Evolutionary conservation across 2,797 vertebrate species (phyloP), one percentile per base, ranked within the genome.

Genomic region (Cuculus canorus): DNA sequence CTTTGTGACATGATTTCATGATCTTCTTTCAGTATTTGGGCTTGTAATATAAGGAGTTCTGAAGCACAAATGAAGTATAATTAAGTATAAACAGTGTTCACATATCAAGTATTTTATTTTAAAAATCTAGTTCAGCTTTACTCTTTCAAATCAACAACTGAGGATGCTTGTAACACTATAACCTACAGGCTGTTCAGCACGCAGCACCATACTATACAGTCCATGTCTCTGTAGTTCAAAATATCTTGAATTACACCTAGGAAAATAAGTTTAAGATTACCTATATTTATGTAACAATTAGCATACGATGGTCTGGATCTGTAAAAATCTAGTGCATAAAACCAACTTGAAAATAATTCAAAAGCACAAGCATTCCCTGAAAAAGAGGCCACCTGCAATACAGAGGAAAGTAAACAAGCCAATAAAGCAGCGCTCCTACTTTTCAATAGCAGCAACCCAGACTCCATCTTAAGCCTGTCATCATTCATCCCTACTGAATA

Each of bases 381-480:
- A 90, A 92, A 45, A 64, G 69, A 9, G 1, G 70, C 66, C 82
- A 86, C 91, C 87, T 94, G 91, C 85, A 88, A 91, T 24, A 80
- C 3, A 50, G 82, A 79, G 82, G n/a, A 72, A 90, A 81, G 63
- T 72, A 95, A 95, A 96, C 88, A 95, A 88, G 61, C 60, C 89
- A 64, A 61, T 33, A 52, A 92, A 91, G 90, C 93, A 82, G 30
- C 1, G 54, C 43, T 92, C 63, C 77, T 69, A 78, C 70, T 95
- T 82, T 39, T 48, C 32, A 3, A 79, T 0, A 90, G 88, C 83
- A 96, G 80, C 63, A 84, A 70, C 88, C 66, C 82, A 16, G 95
- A 79, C 95, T 95, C 95, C 94, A 95, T 96, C 93, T 96, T 96
- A 93, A 95, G 68, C 52, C 77, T 86, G 86, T 86, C 92, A 93